phyloP scores from a whole-genome alignment of 2,888 invertebrate genomes.

The Euzophera pinguis region DNA sequence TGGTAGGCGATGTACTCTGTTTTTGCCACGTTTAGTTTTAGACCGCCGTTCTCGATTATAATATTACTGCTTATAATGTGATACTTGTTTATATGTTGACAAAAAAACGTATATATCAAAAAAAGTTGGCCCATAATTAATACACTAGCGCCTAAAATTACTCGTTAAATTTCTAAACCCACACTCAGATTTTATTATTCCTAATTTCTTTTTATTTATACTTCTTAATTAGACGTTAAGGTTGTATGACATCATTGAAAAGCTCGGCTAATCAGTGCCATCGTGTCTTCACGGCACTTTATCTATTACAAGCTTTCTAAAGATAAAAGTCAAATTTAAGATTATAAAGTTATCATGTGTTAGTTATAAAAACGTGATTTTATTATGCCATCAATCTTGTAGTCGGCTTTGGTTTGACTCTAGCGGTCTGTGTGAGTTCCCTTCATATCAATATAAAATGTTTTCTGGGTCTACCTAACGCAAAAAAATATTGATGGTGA shows the following conservation, averaged over 20 bases:
- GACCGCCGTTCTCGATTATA: too few relatives aligned
- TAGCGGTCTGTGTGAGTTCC: slow-evolving; percentile 53
- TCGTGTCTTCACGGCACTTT: slow-evolving; percentile 65
- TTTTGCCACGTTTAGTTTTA: too few relatives aligned
- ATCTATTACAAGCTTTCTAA: slow-evolving; percentile 70
- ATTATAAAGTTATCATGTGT: slow-evolving; percentile 69
- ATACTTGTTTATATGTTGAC: too few relatives aligned
- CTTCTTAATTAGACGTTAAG: slow-evolving; percentile 43
- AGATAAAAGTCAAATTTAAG: slow-evolving; percentile 73
- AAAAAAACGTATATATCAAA: slow-evolving; percentile 22
- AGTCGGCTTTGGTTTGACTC: slow-evolving; percentile 44
- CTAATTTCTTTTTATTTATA: slow-evolving; percentile 47
- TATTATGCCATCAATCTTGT: slow-evolving; percentile 76
- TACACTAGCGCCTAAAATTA: slow-evolving; percentile 36
- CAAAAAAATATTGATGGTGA: too few relatives aligned
- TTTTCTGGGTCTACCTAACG: too few relatives aligned
- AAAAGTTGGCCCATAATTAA: slow-evolving; percentile 33
- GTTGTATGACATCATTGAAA: slow-evolving; percentile 34
- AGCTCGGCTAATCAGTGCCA: slow-evolving; percentile 58
- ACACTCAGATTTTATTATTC: slow-evolving; percentile 31
- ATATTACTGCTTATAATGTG: too few relatives aligned
- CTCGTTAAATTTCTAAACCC: slow-evolving; percentile 39
- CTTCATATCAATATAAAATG: slow-evolving; percentile 23
- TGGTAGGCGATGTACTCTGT: too few relatives aligned
- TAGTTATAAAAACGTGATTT: slow-evolving; percentile 67